Percentiles rank a stretch among this genome's conserved stretches.
Conservation (phyloP, 2,113 vertebrate species). For the Etheostoma cragini region DNA sequence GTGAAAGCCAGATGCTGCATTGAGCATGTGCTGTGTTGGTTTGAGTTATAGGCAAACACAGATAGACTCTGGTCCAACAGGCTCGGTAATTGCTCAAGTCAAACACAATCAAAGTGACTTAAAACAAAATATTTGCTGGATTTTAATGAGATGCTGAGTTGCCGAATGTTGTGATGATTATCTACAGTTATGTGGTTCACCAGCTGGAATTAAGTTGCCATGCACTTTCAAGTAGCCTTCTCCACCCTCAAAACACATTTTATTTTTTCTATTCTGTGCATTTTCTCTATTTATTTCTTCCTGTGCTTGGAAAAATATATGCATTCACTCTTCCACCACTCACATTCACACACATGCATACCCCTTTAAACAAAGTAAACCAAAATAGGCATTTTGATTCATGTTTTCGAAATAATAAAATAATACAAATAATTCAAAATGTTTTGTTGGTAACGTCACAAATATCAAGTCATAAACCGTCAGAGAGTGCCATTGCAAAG, state of each 20-base stretch:
- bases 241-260: constrained; percentile 38
- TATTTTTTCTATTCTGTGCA: constrained; percentile 36
- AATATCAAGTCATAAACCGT: neutral
- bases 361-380: neutral
- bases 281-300: constrained; percentile 2
- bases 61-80: constrained; percentile 73
- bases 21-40: constrained; percentile 61
- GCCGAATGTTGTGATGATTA: constrained; percentile 80
- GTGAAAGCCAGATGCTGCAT: constrained; percentile 82
- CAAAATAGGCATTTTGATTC: neutral
- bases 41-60: constrained; percentile 72
- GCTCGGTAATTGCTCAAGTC: constrained; percentile 79
- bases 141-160: constrained; percentile 78
- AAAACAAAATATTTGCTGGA: constrained; percentile 71
- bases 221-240: constrained; percentile 51
- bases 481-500: neutral
- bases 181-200: constrained; percentile 70
- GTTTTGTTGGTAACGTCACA: neutral
- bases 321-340: neutral
- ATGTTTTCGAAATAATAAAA: neutral
- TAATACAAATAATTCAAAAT: neutral
- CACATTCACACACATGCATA: neutral
- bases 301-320: neutral
- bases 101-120: constrained; percentile 83
- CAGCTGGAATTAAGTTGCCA: constrained; percentile 58